phyloP scores from a whole-genome alignment of 2,888 invertebrate species.

The Melanotus villosus region DNA sequence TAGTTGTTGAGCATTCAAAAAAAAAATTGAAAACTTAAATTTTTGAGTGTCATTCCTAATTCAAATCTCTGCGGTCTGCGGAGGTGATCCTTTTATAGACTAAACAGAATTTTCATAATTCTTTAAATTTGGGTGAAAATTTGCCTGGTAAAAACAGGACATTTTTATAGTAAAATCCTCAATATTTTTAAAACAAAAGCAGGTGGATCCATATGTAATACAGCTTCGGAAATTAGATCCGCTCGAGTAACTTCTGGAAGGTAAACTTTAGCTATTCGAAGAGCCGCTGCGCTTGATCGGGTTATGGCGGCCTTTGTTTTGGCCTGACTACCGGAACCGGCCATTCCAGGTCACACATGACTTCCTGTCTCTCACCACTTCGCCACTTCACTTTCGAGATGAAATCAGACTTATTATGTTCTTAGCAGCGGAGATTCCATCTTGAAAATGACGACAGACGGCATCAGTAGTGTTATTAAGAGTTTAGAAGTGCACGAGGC shows the following conservation, averaged over 20 bases:
- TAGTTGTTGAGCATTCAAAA: too few species aligned
- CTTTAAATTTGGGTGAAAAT: too few species aligned
- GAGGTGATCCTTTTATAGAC: too few species aligned
- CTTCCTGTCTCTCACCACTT: constrained; percentile 44
- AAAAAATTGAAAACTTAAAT: too few species aligned
- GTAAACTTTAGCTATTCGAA: constrained; percentile 35
- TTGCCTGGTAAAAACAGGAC: too few species aligned
- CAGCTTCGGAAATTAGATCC: constrained; percentile 34
- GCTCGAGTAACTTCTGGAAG: constrained; percentile 35
- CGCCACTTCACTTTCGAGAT: constrained; percentile 22
- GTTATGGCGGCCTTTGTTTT: constrained; percentile 49
- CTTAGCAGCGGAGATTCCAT: constrained; percentile 12
- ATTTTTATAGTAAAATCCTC: background rate
- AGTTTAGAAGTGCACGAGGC: background rate
- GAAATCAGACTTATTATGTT: constrained; percentile 33
- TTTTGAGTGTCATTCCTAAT: too few species aligned
- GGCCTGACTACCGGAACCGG: constrained; percentile 53
- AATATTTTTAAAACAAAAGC: constrained; percentile 17
- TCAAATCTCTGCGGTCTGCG: too few species aligned
- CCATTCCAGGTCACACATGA: constrained; percentile 58
- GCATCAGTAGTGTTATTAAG: too few species aligned
- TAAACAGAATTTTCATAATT: too few species aligned
- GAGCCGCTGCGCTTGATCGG: constrained; percentile 40
- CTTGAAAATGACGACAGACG: background rate
- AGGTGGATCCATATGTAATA: constrained; percentile 25